phyloP scores from a whole-genome alignment of 2,797 vertebrate genomes.

The Pitangus sulphuratus region DNA sequence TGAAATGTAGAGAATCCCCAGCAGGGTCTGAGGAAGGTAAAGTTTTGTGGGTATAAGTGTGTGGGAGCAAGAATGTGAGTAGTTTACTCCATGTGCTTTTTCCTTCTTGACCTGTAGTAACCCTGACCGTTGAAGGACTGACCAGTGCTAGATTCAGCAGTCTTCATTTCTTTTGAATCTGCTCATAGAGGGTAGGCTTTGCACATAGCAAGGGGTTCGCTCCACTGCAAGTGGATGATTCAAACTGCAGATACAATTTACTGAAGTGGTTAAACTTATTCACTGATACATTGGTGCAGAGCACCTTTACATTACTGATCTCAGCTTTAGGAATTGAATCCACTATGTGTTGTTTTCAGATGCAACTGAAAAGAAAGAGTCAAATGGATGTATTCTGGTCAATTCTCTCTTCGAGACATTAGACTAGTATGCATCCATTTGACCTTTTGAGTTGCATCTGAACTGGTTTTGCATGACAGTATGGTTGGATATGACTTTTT shows the following conservation, averaged over 20 bases:
- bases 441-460: background rate
- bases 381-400: background rate
- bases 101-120: background rate
- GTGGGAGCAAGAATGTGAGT: rapidly evolving
- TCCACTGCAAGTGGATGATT: background rate
- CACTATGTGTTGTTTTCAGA: background rate
- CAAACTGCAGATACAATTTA: background rate
- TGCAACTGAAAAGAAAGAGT: background rate
- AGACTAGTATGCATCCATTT: background rate
- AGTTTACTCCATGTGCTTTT: background rate
- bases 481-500: background rate
- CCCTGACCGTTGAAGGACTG: background rate
- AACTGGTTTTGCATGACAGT: background rate
- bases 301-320: background rate
- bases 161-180: background rate
- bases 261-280: background rate
- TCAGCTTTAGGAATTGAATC: background rate
- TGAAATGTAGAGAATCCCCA: background rate
- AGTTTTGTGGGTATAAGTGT: background rate
- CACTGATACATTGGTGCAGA: background rate
- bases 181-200: background rate
- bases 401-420: background rate
- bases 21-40: background rate
- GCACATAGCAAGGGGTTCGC: background rate
- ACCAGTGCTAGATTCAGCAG: background rate